These are phyloP conservation scores for Eilema depressum DNA, from an alignment of 2,888 invertebrate genomes.

Conservation along the genomic window DNA sequence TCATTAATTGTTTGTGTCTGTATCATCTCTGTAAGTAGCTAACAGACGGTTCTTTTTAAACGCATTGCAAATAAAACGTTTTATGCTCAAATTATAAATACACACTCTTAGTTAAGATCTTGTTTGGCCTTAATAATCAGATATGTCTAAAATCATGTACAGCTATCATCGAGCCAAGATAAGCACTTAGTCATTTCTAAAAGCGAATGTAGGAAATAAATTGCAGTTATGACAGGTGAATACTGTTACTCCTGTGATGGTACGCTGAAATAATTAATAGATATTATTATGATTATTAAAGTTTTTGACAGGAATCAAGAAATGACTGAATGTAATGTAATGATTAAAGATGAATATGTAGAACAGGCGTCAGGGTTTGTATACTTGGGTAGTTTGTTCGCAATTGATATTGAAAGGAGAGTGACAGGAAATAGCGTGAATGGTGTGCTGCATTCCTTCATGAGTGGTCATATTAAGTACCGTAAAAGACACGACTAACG, in stretches of 20 bases:
- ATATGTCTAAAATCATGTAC: neutral
- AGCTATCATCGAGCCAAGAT: neutral
- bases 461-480: no score
- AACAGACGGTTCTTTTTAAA: no score
- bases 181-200: neutral
- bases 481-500: no score
- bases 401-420: no score
- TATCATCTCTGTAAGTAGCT: no score
- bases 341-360: no score
- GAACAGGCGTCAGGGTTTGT: no score
- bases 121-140: constrained; percentile 1
- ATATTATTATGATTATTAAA: neutral
- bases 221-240: neutral
- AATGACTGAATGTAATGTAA: neutral
- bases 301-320: no score
- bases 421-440: no score
- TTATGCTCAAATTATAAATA: neutral
- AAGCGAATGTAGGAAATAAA: neutral
- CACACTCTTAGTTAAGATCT: neutral
- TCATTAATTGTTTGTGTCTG: neutral
- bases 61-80: neutral
- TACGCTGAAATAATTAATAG: neutral
- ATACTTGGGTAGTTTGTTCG: no score
- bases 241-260: neutral
- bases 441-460: no score